Base-by-base conservation (phyloP, 1,140 invertebrate species). In the Musca domestica region DNA sequence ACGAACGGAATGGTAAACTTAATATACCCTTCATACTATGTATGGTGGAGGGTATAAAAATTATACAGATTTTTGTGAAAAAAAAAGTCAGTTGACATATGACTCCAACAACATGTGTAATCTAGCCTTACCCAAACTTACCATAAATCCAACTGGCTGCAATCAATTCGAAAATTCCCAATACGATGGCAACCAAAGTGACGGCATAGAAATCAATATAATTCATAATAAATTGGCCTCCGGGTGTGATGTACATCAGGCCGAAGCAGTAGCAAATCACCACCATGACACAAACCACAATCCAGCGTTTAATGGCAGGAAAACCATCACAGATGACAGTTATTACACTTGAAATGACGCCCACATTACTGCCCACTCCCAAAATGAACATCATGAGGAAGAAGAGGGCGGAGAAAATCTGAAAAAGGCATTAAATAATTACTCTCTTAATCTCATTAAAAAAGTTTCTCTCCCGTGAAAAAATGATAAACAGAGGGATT, bases 311-410 rank as follows among this genome's bases (percentile, higher is more conserved):
- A 14, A 87, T 80, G 5, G 81, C 74, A 1, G 89, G 89, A 76
- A 91, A 93, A 47, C 88, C 83, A 74, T 94, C 92, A 67, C 87
- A 83, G 34, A 94, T 81, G 0, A 90, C 85, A 0, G 89, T 89
- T 67, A 91, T 88, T 27, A 92, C 81, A n/a, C 86, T 86, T 67
- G 87, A 87, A 27, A 88, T 85, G 27, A 92, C 82, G 0, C 88
- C 89, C 4, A 91, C 88, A 49, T 88, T 88, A 67, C 90, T 91
- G 2, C 93, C 93, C 10, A 91, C 83, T 3, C 92, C 93, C 58
- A 95, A 80, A 0, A 92, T 89, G 61, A 92, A 91, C 75, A 95
- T 85, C 92, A 95, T 94, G n/a, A 95, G 80, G 84, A 96, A 97
- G 83, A 96, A 96, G 1, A 96, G 82, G 1, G 93, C 88, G 0